A percentile compares a stretch with the other conserved stretches of the same genome.
These are phyloP conservation scores for Rutilus rutilus DNA, from an alignment of 2,113 vertebrate genomes.

Conservation along the genomic window DNA sequence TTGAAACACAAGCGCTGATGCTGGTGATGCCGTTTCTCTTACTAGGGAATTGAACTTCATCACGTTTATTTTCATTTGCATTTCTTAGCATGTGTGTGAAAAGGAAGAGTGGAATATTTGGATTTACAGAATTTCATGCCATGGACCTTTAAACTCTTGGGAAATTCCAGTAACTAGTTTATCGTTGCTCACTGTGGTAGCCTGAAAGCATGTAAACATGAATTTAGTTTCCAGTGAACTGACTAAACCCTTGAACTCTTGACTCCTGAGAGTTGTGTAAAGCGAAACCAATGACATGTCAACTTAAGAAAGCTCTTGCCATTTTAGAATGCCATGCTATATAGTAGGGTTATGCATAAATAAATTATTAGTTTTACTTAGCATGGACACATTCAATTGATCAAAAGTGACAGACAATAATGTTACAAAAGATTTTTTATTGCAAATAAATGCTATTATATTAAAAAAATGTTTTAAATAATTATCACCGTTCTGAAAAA, in stretches of 20 bases:
- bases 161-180: background rate
- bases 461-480: no score
- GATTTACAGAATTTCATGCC: background rate
- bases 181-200: background rate
- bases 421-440: no score
- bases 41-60: constrained; percentile 16
- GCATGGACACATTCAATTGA: no score
- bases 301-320: background rate
- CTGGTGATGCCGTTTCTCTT: constrained; percentile 8
- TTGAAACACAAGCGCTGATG: constrained; percentile 25
- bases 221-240: constrained; percentile 9
- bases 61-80: background rate
- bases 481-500: background rate
- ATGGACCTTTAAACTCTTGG: background rate
- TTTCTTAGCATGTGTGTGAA: background rate
- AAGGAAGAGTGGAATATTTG: background rate
- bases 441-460: no score
- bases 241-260: background rate
- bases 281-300: background rate
- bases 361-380: no score
- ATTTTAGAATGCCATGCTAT: background rate
- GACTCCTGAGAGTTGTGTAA: background rate
- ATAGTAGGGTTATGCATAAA: background rate
- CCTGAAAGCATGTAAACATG: background rate
- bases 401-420: no score